A percentile compares a stretch with the other conserved stretches of the same genome.
Evolutionary conservation across 2,113 vertebrate species (phyloP).

Genomic region (Erythrocebus patas): DNA sequence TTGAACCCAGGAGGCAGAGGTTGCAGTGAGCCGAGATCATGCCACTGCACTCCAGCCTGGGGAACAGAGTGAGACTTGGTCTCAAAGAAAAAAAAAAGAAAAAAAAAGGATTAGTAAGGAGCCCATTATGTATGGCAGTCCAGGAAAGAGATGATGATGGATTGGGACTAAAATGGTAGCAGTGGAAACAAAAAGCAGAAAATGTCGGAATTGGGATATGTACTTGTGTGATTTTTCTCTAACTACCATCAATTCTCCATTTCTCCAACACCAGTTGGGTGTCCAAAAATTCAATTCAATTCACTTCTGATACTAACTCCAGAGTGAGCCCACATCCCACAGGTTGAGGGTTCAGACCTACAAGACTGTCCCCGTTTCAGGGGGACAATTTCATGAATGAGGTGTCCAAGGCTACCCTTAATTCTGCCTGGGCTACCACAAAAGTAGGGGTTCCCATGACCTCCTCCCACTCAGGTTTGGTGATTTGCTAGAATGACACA

Average conservation of each 20-base stretch:
- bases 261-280: neutral
- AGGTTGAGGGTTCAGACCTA: neutral
- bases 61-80: no score
- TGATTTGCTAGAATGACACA: neutral
- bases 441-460: neutral
- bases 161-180: neutral
- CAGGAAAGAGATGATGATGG: neutral
- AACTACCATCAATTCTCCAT: neutral
- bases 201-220: neutral
- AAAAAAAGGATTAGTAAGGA: neutral
- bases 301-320: neutral
- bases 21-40: no score
- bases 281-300: neutral
- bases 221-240: neutral
- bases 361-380: neutral
- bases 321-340: neutral
- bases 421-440: neutral
- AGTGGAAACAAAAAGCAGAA: neutral
- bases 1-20: no score
- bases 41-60: no score
- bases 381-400: no score
- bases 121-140: neutral
- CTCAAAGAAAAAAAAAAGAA: neutral
- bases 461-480: neutral
- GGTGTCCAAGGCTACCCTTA: neutral